phyloP scores from a whole-genome alignment of 2,888 invertebrate species.

The Drosophila tripunctata region DNA sequence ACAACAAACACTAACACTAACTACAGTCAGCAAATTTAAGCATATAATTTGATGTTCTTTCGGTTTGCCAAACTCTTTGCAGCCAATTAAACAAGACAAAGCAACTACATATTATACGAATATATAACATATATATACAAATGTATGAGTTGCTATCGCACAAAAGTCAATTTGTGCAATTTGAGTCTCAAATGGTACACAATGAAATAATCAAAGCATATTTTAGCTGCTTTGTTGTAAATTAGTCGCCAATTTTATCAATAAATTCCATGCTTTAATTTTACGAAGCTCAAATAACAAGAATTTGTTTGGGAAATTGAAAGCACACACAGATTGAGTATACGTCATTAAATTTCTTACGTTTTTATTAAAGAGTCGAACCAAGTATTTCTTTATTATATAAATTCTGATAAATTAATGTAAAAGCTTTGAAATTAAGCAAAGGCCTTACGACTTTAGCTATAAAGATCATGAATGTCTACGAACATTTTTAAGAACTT shows the following conservation, averaged over 20 bases:
- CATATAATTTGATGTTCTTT: conserved; percentile 49
- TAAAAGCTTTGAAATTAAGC: too few relatives aligned
- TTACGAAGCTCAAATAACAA: not conserved
- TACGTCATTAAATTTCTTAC: not conserved
- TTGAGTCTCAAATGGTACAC: not conserved
- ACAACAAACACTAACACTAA: conserved; percentile 8
- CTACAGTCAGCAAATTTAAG: conserved; percentile 7
- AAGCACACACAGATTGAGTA: too few relatives aligned
- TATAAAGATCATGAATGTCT: too few relatives aligned
- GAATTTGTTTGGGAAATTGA: not conserved
- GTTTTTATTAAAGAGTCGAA: not conserved
- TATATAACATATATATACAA: not conserved
- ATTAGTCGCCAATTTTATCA: not conserved
- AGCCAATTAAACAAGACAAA: conserved; percentile 26
- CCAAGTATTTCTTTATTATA: too few relatives aligned
- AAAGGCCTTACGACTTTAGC: too few relatives aligned
- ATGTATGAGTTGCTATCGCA: not conserved
- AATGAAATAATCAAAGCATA: conserved; percentile 5
- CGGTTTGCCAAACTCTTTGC: conserved; percentile 9
- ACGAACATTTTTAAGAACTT: too few relatives aligned
- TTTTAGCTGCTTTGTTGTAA: not conserved
- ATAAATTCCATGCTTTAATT: not conserved
- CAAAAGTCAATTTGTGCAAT: conserved; percentile 3
- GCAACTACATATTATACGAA: conserved; percentile 1
- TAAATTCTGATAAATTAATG: too few relatives aligned